Conservation (phyloP, 2,113 vertebrate species). For the Psephotus haematonotus region DNA sequence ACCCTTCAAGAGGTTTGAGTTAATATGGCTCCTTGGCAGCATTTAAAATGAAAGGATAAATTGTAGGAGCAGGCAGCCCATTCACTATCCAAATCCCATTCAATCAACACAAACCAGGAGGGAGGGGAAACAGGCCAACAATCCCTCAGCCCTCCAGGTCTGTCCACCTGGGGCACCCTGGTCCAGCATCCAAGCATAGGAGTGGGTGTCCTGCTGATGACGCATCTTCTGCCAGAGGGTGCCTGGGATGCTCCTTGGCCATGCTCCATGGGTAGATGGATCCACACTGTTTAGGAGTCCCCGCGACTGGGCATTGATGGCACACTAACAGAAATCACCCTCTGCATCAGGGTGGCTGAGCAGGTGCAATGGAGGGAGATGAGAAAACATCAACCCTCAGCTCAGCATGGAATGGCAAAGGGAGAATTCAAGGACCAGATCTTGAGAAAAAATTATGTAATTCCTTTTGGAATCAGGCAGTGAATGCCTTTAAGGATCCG, state of each 20-base stretch:
- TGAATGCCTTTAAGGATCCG: background rate
- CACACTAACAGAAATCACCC: background rate
- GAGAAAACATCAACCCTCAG: background rate
- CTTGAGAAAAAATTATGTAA: background rate
- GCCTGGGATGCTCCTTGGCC: background rate
- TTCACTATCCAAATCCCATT: background rate
- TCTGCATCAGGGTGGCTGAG: background rate
- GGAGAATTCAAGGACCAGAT: background rate
- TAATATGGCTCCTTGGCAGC: background rate
- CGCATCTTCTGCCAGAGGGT: background rate
- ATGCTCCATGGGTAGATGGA: fast-evolving
- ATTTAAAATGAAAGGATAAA: background rate
- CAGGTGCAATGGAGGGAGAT: background rate
- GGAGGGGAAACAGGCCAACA: background rate
- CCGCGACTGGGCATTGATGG: too few species aligned
- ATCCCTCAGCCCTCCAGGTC: background rate
- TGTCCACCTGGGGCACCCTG: fast-evolving
- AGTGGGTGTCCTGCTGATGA: background rate
- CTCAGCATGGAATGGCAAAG: background rate
- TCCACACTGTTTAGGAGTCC: background rate
- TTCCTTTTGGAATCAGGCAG: background rate
- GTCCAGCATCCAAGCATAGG: background rate
- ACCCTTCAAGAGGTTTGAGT: background rate
- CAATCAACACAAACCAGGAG: background rate
- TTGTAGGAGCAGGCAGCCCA: background rate